Conservation (phyloP, 1,140 invertebrate genomes). For the Lucilia sericata region DNA sequence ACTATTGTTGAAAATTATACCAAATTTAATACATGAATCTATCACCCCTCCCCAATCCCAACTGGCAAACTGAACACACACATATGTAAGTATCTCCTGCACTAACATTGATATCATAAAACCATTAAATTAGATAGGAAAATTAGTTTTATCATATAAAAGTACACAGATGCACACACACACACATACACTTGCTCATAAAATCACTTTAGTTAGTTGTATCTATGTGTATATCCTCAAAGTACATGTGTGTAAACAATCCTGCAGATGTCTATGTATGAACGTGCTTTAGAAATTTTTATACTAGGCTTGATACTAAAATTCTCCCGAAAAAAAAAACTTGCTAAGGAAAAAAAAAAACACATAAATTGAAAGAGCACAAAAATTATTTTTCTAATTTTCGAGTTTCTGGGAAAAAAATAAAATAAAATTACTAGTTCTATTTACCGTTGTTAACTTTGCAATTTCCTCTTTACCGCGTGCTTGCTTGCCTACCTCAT, state of each 20-base stretch:
- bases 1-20: slow-evolving; percentile 18
- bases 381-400: neutral
- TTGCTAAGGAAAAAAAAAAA: no score
- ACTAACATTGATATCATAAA: neutral
- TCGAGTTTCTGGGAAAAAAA: neutral
- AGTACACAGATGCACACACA: neutral
- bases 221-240: no score
- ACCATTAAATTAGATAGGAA: slow-evolving; percentile 24
- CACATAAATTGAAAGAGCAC: no score
- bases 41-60: neutral
- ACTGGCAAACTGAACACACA: no score
- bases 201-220: neutral
- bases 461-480: neutral
- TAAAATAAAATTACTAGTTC: neutral
- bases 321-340: no score
- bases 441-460: neutral
- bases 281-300: neutral
- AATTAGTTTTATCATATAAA: slow-evolving; percentile 21
- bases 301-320: neutral
- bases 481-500: neutral
- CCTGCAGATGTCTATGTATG: neutral
- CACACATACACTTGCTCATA: neutral
- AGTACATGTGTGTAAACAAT: neutral
- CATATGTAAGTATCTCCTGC: neutral
- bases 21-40: neutral